Conservation (phyloP, 2,888 invertebrate genomes). For the Zeuzera pyrina region DNA sequence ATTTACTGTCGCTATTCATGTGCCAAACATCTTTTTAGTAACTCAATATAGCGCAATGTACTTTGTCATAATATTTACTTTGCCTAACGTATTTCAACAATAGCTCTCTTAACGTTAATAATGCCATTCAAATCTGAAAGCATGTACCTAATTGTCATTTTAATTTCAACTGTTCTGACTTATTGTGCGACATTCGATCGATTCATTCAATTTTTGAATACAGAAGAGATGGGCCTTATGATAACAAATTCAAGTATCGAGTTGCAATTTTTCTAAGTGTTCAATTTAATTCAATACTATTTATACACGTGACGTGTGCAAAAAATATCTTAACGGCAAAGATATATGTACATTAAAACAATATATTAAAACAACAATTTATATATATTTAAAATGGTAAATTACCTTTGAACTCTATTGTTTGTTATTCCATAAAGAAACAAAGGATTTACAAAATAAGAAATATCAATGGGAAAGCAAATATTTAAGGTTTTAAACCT, state of each 20-base stretch:
- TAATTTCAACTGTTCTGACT: conserved; percentile 44
- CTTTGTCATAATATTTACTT: conserved; percentile 71
- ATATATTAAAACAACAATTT: too few relatives aligned
- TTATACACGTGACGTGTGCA: conserved; percentile 20
- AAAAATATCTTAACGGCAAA: too few relatives aligned
- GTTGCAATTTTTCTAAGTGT: conserved; percentile 31
- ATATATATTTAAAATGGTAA: too few relatives aligned
- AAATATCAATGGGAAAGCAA: too few relatives aligned
- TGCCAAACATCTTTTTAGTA: conserved; percentile 53
- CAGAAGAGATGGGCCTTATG: conserved; percentile 36
- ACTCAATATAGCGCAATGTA: conserved; percentile 61
- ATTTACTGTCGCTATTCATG: conserved; percentile 31
- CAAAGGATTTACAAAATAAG: too few relatives aligned
- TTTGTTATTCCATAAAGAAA: too few relatives aligned
- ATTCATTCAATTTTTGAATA: too few relatives aligned
- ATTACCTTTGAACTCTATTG: too few relatives aligned
- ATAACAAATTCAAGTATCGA: conserved; percentile 57
- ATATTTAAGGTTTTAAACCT: too few relatives aligned
- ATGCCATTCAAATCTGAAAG: conserved; percentile 44
- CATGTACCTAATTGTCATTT: conserved; percentile 51
- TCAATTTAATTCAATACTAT: conserved; percentile 25
- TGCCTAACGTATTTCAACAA: conserved; percentile 43
- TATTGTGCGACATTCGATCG: conserved; percentile 24
- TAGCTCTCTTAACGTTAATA: conserved; percentile 54
- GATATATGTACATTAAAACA: too few relatives aligned